A percentile compares a stretch with the other conserved stretches of the same genome.
phyloP scores from a whole-genome alignment of 2,888 invertebrate species.

The Polyploca ridens region DNA sequence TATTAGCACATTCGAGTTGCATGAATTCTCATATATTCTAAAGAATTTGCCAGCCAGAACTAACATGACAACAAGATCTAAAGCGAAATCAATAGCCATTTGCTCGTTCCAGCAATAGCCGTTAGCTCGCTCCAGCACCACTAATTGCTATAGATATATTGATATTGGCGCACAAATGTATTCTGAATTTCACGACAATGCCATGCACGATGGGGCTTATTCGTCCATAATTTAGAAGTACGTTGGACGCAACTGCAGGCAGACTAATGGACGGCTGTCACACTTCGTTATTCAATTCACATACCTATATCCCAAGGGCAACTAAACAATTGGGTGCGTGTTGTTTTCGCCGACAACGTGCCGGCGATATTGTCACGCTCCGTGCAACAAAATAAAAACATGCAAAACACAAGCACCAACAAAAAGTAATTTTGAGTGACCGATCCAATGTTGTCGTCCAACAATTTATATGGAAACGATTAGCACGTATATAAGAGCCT shows the following conservation, averaged over 20 bases:
- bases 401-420: not conserved
- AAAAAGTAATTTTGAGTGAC: constrained; percentile 7
- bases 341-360: constrained; percentile 16
- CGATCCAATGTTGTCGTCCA: constrained; percentile 1
- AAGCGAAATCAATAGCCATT: not conserved
- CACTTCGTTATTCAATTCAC: constrained; percentile 60
- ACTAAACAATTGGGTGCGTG: constrained; percentile 43
- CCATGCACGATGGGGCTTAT: constrained; percentile 24
- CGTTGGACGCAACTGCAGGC: constrained; percentile 17
- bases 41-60: not conserved
- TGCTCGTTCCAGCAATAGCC: not conserved
- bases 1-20: not conserved
- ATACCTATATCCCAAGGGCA: constrained; percentile 39
- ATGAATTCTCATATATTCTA: not conserved
- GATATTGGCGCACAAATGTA: not conserved
- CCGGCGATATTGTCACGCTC: constrained; percentile 12
- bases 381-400: constrained; percentile 15
- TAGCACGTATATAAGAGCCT: not conserved
- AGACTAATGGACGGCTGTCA: constrained; percentile 41
- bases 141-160: constrained; percentile 5
- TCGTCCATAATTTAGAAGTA: constrained; percentile 30
- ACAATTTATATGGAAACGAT: constrained; percentile 7
- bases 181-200: constrained; percentile 24
- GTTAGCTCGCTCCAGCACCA: constrained; percentile 3
- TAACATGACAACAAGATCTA: not conserved